Percentiles rank a stretch among this genome's conserved stretches.
Conservation (phyloP, 2,888 invertebrate genomes). For the Nomada fabriciana region DNA sequence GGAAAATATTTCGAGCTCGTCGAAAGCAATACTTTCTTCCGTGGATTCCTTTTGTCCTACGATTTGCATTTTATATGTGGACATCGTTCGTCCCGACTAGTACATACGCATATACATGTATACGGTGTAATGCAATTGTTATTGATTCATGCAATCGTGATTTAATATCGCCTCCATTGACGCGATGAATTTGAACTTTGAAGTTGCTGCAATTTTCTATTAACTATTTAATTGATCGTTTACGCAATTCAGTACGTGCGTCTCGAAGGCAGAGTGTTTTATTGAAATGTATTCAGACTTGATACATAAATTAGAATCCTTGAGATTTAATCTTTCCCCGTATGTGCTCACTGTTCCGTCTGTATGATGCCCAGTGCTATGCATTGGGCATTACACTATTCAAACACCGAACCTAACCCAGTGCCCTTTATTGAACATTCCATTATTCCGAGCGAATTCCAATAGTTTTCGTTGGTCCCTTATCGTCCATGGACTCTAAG, state of each 20-base stretch:
- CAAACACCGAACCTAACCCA: no score
- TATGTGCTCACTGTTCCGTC: no score
- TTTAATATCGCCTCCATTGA: constrained; percentile 9
- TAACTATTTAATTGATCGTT: constrained; percentile 24
- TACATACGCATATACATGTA: background rate
- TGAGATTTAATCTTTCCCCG: background rate
- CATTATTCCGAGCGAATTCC: no score
- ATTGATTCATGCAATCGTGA: constrained; percentile 1
- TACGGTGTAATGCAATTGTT: background rate
- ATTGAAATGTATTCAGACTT: constrained; percentile 2
- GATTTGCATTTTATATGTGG: background rate
- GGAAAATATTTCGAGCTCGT: background rate
- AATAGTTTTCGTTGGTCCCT: no score
- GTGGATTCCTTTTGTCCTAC: background rate
- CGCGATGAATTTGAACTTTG: background rate
- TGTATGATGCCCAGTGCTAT: no score
- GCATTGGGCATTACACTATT: no score
- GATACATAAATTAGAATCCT: background rate
- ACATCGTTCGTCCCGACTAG: background rate
- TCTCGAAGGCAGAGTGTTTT: background rate
- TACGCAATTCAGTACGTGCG: background rate
- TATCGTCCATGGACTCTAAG: background rate
- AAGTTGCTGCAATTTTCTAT: constrained; percentile 10
- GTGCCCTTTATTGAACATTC: no score
- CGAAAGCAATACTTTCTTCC: no score